Evolutionary conservation across 2,797 vertebrate genomes (phyloP), one percentile per base, ranked within the genome.

Genomic region (Chelonia mydas): DNA sequence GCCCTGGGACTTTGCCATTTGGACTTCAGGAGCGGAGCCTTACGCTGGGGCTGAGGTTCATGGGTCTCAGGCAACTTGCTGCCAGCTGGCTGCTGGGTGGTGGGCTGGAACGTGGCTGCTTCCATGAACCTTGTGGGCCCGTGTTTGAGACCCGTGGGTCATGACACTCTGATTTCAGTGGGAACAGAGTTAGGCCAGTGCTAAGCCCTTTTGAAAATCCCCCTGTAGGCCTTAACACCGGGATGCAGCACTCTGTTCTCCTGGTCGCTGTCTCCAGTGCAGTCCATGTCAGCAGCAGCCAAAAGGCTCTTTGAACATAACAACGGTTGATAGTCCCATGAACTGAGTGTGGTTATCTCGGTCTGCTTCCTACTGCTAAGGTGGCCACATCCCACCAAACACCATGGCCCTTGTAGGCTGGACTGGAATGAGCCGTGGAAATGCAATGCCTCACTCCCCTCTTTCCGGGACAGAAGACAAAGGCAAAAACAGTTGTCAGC

Each of bases 211-310:
- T 80, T 7, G 12, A 86, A 89, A 59, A 77, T 68, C 81, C 88
- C 87, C 68, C 77, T 76, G 51, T 51, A 81, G 59, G 8, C 87
- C 72, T 77, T 89, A 50, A 76, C 37, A 37, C 72, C 25, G 47
- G 84, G 50, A 91, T 16, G 76, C 3, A 9, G 17, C 41, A 74
- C 37, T 37, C 57, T 79, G 41, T 11, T 86, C 47, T 80, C 77
- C 80, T 0, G 0, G 77, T 78, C 61, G 10, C 74, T 55, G 50
- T 57, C 33, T 57, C 47, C 45, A 1, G 59, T 2, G n/a, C n/a
- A n/a, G 23, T 45, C 47, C 65, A 72, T 74, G 68, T 41, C 21
- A 25, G 68, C 11, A 68, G 33, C 16, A n/a, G 61, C 33, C n/a
- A 19, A 68, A 68, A 37, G 61, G 15, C 68, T 41, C 21, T 41